Evolutionary conservation across 2,888 invertebrate species (phyloP), one percentile per base, ranked within the genome.

Genomic region (Aelia acuminata): DNA sequence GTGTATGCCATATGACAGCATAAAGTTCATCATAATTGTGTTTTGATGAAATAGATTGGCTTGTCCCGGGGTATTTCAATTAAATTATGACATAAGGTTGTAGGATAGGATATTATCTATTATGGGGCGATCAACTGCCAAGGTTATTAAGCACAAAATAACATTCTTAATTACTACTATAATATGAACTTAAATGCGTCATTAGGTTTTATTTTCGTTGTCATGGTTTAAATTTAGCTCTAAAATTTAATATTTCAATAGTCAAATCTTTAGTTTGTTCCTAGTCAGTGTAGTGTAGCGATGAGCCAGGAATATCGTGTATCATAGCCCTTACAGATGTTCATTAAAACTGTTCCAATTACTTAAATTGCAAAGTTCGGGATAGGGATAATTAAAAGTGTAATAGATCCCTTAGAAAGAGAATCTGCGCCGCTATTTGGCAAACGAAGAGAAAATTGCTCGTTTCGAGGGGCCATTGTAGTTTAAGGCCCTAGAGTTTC

Each of bases 341-440:
- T 80, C 80, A 47, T 80, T 80, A 80, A 80, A 80, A 80, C 43
- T 80, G 80, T 80, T 80, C 80, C 80, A 80, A 80, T 80, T 80
- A 80, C 43, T 80, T 80, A 80, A 80, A 80, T 80, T 80, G 43
- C 80, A 80, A 47, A 80, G 43, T 43, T 80, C 43, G 22, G 43
- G 80, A 80, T 80, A 43, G 43, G 80, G 43, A 80, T 80, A 80
- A 80, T 80, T 80, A 80, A 80, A 80, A 80, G 80, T 80, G 80
- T 80, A 80, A 80, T 39, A 47, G 80, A 80, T 80, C 80, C 80
- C 80, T 35, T 1, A 35, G 63, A 35, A 35, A 70, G 63, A 70
- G 63, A 8, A 70, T 35, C 63, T 70, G 31, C 35, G 8, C 63
- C 63, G 31, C 63, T 70, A 70, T 70, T 70, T 70, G 63, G 31